Base-by-base conservation (phyloP, 2,113 vertebrate genomes). In the Irena cyanogastra region DNA sequence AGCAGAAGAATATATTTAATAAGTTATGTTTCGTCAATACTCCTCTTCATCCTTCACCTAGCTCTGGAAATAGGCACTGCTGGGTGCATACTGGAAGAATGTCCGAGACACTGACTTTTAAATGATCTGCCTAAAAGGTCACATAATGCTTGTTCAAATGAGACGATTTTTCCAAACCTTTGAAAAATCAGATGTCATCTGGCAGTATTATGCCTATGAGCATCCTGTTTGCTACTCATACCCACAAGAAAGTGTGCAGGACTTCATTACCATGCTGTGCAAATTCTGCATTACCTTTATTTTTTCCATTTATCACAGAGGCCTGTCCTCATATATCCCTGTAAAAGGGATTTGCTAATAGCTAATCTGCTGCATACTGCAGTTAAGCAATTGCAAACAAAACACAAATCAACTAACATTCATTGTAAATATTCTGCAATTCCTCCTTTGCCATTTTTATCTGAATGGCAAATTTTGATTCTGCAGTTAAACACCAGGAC, bases 101-200 rank as follows among this genome's bases (percentile, higher is more conserved):
- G 33, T 39, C 47, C 8, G 30, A 66, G 35, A 81, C 52, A 89
- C 0, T 92, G 94, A 59, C 75, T 94, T 93, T 93, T 70, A 81
- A 94, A 94, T 87, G 31, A 90, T 91, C 31, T 83, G 47, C 81
- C 56, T 80, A 77, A 97, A 96, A 96, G 63, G 86, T 75, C 83
- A 91, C 27, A 53, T 45, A 93, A 59, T 37, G 78, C 37, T 59
- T 79, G 52, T 52, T 88, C 45, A 79, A 92, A 92, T 24, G 71
- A 90, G 78, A 79, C 0, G 2, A 81, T 7, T 93, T 56, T 30
- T 69, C n/a, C n/a, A 76, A 37, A 31, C 31, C 53, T 92, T 64
- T 64, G 59, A 90, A 93, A 93, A 93, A 87, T 65, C 63, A 84
- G 54, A 57, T 61, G 75, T 39, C 42, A 82, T 41, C 37, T 54